Conservation (phyloP, 2,888 invertebrate genomes). For the Chesias legatella region DNA sequence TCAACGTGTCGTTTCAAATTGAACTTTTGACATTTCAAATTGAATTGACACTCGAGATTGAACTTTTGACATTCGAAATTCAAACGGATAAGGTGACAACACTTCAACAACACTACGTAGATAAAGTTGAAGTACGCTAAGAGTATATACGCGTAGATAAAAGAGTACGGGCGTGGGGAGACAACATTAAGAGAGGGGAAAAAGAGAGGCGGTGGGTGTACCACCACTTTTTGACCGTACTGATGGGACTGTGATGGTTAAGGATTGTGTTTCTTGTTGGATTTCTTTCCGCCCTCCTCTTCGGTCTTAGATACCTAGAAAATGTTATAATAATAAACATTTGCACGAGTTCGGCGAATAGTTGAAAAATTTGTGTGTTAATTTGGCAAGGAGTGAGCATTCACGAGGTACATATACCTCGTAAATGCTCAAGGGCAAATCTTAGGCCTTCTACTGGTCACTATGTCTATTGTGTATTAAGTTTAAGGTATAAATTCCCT, state of each 20-base stretch:
- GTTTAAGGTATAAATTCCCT: no score
- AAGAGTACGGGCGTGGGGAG: slow-evolving; percentile 40
- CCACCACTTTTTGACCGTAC: slow-evolving; percentile 69
- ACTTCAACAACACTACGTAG: slow-evolving; percentile 15
- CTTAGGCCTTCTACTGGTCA: no score
- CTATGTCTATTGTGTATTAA: no score
- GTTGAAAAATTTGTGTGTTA: no score
- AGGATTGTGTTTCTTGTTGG: slow-evolving; percentile 87
- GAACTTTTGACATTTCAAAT: slow-evolving; percentile 1
- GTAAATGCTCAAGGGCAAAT: no score
- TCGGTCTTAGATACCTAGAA: slow-evolving; percentile 79
- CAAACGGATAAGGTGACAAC: slow-evolving; percentile 7
- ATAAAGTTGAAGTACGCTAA: slow-evolving; percentile 10
- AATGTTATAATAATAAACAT: no score
- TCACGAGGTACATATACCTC: no score
- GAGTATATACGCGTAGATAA: slow-evolving; percentile 12
- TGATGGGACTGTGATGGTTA: slow-evolving; percentile 79
- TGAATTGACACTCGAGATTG: no score
- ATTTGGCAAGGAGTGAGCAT: no score
- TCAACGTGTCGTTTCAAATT: background rate
- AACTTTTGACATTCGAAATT: slow-evolving; percentile 2
- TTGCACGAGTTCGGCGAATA: no score
- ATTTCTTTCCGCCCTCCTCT: slow-evolving; percentile 90
- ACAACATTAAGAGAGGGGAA: slow-evolving; percentile 32
- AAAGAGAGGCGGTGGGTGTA: slow-evolving; percentile 30